phyloP scores from a whole-genome alignment of 1,140 invertebrate species.

The Aphelenchoides avenae region DNA sequence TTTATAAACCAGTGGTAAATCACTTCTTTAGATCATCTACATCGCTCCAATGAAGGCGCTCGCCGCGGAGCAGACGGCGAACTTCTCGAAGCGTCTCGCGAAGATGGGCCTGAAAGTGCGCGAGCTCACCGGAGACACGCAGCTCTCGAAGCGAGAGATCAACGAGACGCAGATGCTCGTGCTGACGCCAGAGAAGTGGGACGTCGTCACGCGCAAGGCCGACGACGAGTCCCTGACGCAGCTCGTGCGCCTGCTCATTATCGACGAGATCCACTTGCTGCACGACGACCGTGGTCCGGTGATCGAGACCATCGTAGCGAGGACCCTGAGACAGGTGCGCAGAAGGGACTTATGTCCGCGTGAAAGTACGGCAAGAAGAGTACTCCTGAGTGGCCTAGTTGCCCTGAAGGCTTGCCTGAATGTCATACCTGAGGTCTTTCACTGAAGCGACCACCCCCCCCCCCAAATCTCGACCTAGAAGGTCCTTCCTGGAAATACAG shows the following conservation, averaged over 20 bases:
- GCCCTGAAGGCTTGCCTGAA: no score
- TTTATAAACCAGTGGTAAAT: conserved; percentile 5
- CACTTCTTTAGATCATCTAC: conserved; percentile 77
- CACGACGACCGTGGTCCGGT: conserved; percentile 96
- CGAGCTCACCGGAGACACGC: conserved; percentile 97
- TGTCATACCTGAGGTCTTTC: no score
- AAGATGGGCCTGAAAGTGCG: conserved; percentile 76
- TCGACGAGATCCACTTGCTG: conserved; percentile 95
- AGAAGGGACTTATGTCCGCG: no score
- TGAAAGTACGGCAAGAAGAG: no score
- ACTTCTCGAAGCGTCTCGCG: conserved; percentile 77
- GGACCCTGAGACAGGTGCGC: conserved; percentile 80
- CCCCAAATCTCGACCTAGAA: no score
- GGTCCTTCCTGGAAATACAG: no score
- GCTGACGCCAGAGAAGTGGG: conserved; percentile 99
- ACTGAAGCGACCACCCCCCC: no score
- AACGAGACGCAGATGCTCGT: conserved; percentile 90
- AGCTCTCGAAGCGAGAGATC: conserved; percentile 89
- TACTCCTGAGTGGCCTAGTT: no score
- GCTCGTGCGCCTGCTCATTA: conserved; percentile 87
- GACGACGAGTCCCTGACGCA: conserved; percentile 72
- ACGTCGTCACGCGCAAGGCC: conserved; percentile 93
- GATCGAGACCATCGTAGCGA: conserved; percentile 89
- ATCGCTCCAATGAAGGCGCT: conserved; percentile 99
- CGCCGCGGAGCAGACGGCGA: conserved; percentile 93